A percentile compares a stretch with the other conserved stretches of the same genome.
These are phyloP conservation scores for Paraescarpia echinospica DNA, from an alignment of 1,140 invertebrate genomes.

Conservation along the genomic window DNA sequence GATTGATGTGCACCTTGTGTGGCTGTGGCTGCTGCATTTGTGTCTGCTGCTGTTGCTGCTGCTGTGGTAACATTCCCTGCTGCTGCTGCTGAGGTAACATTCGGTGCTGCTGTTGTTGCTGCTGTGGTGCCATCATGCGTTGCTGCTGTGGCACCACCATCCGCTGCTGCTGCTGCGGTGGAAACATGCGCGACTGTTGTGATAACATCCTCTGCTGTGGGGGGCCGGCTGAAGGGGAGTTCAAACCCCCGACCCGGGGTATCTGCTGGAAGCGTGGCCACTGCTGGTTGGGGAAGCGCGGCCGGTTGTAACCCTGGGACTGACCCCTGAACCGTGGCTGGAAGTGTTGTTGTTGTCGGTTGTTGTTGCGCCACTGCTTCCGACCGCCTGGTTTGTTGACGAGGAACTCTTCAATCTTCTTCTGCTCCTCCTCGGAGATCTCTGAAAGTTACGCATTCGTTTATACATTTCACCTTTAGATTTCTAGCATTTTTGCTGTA, in stretches of 20 bases:
- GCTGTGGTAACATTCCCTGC: neutral
- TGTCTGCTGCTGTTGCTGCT: neutral
- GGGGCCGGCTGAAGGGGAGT: neutral
- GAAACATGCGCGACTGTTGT: neutral
- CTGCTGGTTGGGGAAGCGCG: neutral
- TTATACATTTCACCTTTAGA: neutral
- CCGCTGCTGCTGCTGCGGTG: neutral
- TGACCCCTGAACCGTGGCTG: neutral
- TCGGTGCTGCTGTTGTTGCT: neutral
- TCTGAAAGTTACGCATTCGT: neutral
- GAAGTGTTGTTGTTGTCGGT: conserved; percentile 4
- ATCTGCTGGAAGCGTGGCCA: neutral
- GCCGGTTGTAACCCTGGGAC: neutral
- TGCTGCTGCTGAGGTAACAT: neutral
- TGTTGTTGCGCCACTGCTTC: neutral
- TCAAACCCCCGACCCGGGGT: neutral
- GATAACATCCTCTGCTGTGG: neutral
- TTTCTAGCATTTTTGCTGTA: neutral
- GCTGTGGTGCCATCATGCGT: neutral
- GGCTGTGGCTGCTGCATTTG: neutral
- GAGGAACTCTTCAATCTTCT: neutral
- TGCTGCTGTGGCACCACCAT: neutral
- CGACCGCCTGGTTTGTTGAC: neutral
- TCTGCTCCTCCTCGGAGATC: neutral
- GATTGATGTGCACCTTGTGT: neutral